phyloP scores from a whole-genome alignment of 2,113 vertebrate species.

The Catharus fuscescens region DNA sequence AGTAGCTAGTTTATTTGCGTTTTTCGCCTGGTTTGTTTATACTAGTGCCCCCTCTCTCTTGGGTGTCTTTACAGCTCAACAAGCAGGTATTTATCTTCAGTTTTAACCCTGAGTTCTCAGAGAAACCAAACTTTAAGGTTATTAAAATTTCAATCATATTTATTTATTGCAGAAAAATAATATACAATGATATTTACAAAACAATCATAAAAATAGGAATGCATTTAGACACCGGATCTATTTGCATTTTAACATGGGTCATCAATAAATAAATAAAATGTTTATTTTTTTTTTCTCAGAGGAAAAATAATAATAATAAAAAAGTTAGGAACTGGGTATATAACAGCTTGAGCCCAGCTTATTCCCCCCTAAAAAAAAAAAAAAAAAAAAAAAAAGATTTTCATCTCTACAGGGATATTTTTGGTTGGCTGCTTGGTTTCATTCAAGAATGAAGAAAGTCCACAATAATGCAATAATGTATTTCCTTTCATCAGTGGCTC shows the following conservation, averaged over 20 bases:
- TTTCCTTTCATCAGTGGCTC: slow-evolving; percentile 82
- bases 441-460: slow-evolving; percentile 79
- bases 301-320: slow-evolving; percentile 78
- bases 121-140: slow-evolving; percentile 77
- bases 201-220: slow-evolving; percentile 96
- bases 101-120: slow-evolving; percentile 59
- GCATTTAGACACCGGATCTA: slow-evolving; percentile 94
- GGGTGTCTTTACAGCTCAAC: slow-evolving; percentile 74
- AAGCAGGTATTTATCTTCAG: slow-evolving; percentile 72
- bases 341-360: slow-evolving; percentile 80
- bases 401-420: slow-evolving; percentile 70
- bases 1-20: slow-evolving; percentile 79
- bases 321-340: slow-evolving; percentile 74
- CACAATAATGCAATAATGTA: slow-evolving; percentile 71
- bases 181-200: slow-evolving; percentile 97
- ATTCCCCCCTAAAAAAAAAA: background rate
- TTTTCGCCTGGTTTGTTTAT: slow-evolving; percentile 78
- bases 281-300: slow-evolving; percentile 83
- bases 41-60: slow-evolving; percentile 65
- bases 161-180: slow-evolving; percentile 98
- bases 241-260: slow-evolving; percentile 90
- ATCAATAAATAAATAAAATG: slow-evolving; percentile 99
- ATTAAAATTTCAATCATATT: slow-evolving; percentile 86
- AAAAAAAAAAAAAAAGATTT: slow-evolving; percentile 10
- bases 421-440: slow-evolving; percentile 58